Evolutionary conservation across 2,113 vertebrate genomes (phyloP).

Genomic region (Cyprinus carpio): DNA sequence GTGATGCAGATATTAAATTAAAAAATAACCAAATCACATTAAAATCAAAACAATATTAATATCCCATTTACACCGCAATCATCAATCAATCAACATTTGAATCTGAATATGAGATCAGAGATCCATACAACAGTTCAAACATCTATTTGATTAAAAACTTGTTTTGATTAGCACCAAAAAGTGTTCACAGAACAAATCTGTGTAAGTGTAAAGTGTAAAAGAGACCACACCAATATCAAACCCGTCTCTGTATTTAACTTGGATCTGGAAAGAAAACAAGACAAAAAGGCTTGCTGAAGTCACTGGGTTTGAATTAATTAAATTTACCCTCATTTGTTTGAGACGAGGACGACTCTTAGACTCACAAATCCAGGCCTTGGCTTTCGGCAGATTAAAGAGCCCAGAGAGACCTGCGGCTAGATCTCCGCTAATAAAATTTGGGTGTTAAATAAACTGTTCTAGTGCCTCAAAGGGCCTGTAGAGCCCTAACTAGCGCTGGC

Average conservation of each 20-base stretch:
- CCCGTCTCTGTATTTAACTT: neutral
- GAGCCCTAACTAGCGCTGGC: slow-evolving; percentile 52
- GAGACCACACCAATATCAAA: neutral
- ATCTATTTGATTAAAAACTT: neutral
- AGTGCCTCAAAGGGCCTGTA: slow-evolving; percentile 41
- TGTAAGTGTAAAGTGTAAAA: neutral
- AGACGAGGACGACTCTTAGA: slow-evolving; percentile 21
- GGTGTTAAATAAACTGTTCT: slow-evolving; percentile 54
- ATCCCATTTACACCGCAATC: too few species aligned
- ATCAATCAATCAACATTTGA: neutral
- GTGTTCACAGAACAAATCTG: neutral
- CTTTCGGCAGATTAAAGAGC: slow-evolving; percentile 40
- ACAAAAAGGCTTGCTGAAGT: neutral
- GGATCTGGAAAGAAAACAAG: neutral
- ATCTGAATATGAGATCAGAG: neutral
- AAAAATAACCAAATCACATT: neutral
- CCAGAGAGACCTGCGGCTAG: slow-evolving; percentile 45
- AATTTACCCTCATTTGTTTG: slow-evolving; percentile 4
- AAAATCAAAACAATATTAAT: neutral
- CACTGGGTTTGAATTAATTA: slow-evolving; percentile 22
- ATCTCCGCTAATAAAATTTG: slow-evolving; percentile 54
- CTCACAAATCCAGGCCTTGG: slow-evolving; percentile 30
- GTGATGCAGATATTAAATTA: neutral
- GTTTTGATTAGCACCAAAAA: neutral
- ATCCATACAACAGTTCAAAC: neutral